Evolutionary conservation across 1,140 invertebrate genomes (phyloP).

Genomic region (Cherax destructor): DNA sequence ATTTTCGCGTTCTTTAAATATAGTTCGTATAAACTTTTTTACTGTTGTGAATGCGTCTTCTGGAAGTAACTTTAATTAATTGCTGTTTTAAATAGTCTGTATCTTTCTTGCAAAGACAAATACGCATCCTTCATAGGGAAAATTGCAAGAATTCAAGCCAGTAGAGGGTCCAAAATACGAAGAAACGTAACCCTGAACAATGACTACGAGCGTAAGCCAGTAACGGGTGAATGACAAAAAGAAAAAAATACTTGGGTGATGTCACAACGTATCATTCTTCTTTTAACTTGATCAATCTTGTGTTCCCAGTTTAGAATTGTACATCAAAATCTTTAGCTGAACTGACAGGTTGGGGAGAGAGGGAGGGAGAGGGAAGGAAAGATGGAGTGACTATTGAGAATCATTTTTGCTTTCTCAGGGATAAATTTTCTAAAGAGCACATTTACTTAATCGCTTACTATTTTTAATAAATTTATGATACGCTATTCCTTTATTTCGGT

Average conservation of each 20-base stretch:
- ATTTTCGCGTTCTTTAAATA: not conserved
- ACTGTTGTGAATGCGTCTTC: no score
- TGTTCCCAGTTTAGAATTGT: conserved; percentile 42
- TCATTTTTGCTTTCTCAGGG: no score
- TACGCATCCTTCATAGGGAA: no score
- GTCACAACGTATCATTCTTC: conserved; percentile 44
- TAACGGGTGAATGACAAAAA: conserved; percentile 18
- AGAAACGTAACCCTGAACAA: not conserved
- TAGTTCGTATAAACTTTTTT: not conserved
- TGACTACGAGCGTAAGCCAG: not conserved
- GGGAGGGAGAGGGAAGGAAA: not conserved
- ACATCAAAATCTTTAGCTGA: not conserved
- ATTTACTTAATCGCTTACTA: no score
- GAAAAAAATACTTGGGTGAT: conserved; percentile 5
- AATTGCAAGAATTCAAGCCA: no score
- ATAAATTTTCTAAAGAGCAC: no score
- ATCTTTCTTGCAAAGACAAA: no score
- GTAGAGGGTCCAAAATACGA: not conserved
- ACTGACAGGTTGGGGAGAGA: conserved; percentile 4
- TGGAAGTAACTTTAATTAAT: no score
- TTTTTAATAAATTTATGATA: no score
- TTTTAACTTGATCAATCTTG: conserved; percentile 44
- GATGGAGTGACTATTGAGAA: no score
- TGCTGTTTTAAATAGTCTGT: no score
- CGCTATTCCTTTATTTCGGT: no score